Evolutionary conservation across 2,888 invertebrate genomes (phyloP).

Genomic region (Epinotia nisella): DNA sequence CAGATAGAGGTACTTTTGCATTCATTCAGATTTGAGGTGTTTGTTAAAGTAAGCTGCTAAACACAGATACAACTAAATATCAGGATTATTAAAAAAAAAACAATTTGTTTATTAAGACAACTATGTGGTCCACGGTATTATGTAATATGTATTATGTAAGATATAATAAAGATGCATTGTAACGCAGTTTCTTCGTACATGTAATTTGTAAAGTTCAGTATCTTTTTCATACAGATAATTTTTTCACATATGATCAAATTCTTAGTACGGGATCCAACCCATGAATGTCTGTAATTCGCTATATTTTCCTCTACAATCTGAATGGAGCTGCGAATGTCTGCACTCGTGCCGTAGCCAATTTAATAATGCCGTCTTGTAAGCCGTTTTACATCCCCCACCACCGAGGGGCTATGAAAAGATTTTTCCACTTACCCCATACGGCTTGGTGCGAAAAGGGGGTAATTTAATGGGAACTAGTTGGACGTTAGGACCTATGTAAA

Average conservation of each 20-base stretch:
- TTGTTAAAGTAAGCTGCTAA: too few species aligned
- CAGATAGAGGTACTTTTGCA: too few species aligned
- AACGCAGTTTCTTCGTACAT: too few species aligned
- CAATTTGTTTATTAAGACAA: too few species aligned
- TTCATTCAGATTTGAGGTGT: too few species aligned
- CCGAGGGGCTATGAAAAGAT: conserved; percentile 53
- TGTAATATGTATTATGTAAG: too few species aligned
- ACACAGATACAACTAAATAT: too few species aligned
- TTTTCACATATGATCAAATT: neutral
- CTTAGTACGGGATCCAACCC: conserved; percentile 22
- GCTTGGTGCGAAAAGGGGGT: conserved; percentile 2
- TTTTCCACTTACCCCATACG: conserved; percentile 49
- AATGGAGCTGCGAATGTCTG: conserved; percentile 62
- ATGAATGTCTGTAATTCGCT: conserved; percentile 44
- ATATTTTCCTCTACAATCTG: conserved; percentile 61
- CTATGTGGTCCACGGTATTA: too few species aligned
- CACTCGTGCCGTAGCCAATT: conserved; percentile 62
- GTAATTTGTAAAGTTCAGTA: too few species aligned
- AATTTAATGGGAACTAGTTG: conserved; percentile 6
- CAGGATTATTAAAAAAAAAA: too few species aligned
- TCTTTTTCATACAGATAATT: too few species aligned
- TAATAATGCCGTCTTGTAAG: conserved; percentile 71
- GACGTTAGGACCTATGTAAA: conserved; percentile 7
- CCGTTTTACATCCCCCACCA: conserved; percentile 54
- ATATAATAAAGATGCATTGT: too few species aligned